Evolutionary conservation across 2,888 invertebrate genomes (phyloP), one percentile per base, ranked within the genome.

Genomic region (Sialis fuliginosa): DNA sequence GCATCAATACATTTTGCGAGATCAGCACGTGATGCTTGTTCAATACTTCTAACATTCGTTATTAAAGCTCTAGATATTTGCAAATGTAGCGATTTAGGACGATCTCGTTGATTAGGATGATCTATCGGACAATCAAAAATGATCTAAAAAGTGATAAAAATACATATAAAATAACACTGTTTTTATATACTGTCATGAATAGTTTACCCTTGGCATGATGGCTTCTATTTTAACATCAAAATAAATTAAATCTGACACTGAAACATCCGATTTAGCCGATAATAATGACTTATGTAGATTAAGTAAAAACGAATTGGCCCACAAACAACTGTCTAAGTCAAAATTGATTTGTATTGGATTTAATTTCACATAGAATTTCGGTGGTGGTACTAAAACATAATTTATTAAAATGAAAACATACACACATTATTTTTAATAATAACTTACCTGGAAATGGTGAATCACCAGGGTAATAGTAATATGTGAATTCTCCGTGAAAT

Each of bases 401-500:
- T 9, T 9, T 42, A 31, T 42, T 48, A 44, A 39, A 45, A 46
- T 33, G 37, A 7, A 43, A 35, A 33, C 9, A n/a, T 39, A 34
- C 10, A 44, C 50, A 39, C n/a, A 22, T 5, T 5, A 31, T n/a
- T 40, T 42, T 8, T n/a, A 30, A 22, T 6, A 37, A 49, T 48
- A 44, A 68, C 77, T 74, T 71, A 90, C 90, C 70, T 58, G 91
- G 90, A 68, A 89, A 90, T 56, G 82, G 81, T 48, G 82, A 77
- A 58, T 90, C 89, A 41, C 87, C 89, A 0, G 95, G 93, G 61
- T 95, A 95, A 62, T 96, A 97, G 65, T 91, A 97, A 62, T 90
- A 89, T 1, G 92, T 92, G 54, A 93, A 85, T 62, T 98, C 97
- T 0, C 93, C 84, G 65, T 97, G 96, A n/a, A 97, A 61, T 32